These are phyloP conservation scores for Poliocrania exsul DNA, from an alignment of 2,797 vertebrate species.

Conservation along the genomic window DNA sequence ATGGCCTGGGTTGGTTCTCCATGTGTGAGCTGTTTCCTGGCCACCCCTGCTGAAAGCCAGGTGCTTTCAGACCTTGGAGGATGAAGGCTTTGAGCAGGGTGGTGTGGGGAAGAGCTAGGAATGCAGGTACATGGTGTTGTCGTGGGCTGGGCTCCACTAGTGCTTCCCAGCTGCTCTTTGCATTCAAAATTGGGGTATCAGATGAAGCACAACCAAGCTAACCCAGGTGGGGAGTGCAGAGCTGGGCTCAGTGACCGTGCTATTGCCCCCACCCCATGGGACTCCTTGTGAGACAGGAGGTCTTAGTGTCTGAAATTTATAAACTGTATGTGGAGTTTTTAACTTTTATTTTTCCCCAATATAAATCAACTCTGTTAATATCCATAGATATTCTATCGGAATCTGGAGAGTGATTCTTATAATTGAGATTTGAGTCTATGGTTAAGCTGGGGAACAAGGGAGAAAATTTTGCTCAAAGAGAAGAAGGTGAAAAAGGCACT, in stretches of 20 bases:
- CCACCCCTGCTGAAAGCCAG: not conserved
- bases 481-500: not conserved
- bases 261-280: not conserved
- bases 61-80: not conserved
- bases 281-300: rapidly evolving
- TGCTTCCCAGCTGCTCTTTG: not conserved
- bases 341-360: rapidly evolving
- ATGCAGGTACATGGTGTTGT: rapidly evolving
- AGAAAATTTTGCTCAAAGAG: not conserved
- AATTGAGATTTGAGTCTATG: not conserved
- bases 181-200: not conserved
- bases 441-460: not conserved
- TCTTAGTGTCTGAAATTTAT: not conserved
- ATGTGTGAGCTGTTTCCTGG: rapidly evolving
- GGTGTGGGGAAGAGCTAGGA: not conserved
- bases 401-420: not conserved
- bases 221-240: not conserved
- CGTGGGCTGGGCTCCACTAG: not conserved
- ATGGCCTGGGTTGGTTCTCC: rapidly evolving
- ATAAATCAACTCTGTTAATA: not conserved
- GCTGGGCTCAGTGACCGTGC: not conserved
- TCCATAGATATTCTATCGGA: not conserved
- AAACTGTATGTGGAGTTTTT: not conserved
- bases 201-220: not conserved
- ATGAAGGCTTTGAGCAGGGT: not conserved